These are phyloP conservation scores for Coenonympha arcania DNA, from an alignment of 2,888 invertebrate species.

Conservation along the genomic window DNA sequence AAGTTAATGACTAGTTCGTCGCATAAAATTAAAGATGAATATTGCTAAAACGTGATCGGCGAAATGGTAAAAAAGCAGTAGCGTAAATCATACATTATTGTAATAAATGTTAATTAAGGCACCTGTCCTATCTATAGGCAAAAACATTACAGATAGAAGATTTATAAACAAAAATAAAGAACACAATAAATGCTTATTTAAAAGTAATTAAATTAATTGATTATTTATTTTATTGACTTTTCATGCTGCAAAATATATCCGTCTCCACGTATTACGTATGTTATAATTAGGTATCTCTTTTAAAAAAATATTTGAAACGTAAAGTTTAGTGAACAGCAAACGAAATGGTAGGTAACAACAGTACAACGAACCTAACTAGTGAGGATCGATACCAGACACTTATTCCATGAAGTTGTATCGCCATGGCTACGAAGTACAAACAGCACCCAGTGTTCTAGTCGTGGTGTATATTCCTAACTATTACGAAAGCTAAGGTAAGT, in stretches of 20 bases:
- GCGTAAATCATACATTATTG: constrained; percentile 7
- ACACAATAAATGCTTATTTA: constrained; percentile 13
- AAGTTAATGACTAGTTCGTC: constrained; percentile 6
- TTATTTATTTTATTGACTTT: constrained; percentile 11
- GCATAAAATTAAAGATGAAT: constrained; percentile 3
- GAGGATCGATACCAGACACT: constrained; percentile 4
- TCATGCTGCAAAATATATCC: not conserved
- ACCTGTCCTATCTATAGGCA: constrained; percentile 6
- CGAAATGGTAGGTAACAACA: not conserved
- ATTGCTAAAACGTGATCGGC: constrained; percentile 8
- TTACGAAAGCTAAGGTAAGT: constrained; percentile 4
- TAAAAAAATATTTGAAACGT: too few relatives aligned
- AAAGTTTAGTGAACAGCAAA: not conserved
- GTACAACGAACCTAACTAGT: not conserved
- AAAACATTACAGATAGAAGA: constrained; percentile 8
- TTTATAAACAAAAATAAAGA: constrained; percentile 13
- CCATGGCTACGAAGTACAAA: constrained; percentile 49
- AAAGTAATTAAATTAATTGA: constrained; percentile 8
- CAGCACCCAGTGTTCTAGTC: constrained; percentile 9
- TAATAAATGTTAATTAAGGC: constrained; percentile 12
- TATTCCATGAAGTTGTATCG: constrained; percentile 31
- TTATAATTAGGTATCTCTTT: too few relatives aligned
- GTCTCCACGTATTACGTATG: not conserved
- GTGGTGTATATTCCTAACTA: not conserved
- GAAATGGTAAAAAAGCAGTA: constrained; percentile 7